These are phyloP conservation scores for Tachycineta bicolor DNA, from an alignment of 2,113 vertebrate genomes.

Conservation along the genomic window DNA sequence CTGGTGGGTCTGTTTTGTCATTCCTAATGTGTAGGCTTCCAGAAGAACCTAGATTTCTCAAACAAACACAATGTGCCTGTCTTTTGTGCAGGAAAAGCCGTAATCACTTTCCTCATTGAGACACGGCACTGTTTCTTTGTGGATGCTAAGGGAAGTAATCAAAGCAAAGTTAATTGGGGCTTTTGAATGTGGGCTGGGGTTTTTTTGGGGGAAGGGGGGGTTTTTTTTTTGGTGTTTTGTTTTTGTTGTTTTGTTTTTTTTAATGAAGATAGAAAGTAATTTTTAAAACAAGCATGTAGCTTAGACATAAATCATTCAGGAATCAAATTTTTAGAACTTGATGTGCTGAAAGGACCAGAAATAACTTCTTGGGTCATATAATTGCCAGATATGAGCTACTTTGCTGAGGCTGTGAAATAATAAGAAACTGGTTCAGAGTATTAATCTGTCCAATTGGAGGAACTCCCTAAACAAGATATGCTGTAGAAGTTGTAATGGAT, in stretches of 20 bases:
- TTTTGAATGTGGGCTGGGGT: neutral
- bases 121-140: neutral
- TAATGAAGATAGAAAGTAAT: neutral
- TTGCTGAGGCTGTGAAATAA: neutral
- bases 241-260: neutral
- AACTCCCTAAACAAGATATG: accelerated
- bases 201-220: neutral
- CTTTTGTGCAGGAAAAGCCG: neutral
- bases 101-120: neutral
- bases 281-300: neutral
- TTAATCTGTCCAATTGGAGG: neutral
- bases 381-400: neutral
- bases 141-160: neutral
- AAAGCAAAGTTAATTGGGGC: neutral
- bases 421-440: neutral
- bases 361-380: neutral
- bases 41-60: neutral
- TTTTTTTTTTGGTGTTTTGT: too few species aligned
- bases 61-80: neutral
- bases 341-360: neutral
- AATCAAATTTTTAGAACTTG: neutral
- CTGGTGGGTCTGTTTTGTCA: neutral
- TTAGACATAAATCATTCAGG: neutral
- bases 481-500: neutral
- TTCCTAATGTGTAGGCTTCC: neutral